Conservation (phyloP, 2,888 invertebrate genomes). For the Ellobium chinense region DNA sequence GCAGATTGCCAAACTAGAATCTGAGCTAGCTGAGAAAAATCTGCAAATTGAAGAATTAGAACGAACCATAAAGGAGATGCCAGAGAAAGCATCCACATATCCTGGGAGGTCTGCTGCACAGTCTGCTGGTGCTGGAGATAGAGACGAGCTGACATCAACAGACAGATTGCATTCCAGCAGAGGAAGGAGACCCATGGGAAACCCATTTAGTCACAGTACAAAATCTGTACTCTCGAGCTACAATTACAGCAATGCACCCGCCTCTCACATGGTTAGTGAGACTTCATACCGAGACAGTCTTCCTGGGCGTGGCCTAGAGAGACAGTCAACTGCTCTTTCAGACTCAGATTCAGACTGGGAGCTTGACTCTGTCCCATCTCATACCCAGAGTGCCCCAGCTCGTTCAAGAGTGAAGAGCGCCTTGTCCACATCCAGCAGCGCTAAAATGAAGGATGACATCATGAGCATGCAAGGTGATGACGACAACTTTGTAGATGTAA, state of each 20-base stretch:
- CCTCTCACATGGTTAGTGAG: background rate
- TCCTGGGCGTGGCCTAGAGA: background rate
- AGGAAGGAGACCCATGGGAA: background rate
- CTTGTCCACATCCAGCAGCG: background rate
- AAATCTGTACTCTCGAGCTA: background rate
- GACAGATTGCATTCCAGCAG: background rate
- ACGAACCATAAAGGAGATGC: background rate
- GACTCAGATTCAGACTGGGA: conserved; percentile 55
- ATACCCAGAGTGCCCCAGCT: conserved; percentile 43
- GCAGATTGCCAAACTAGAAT: conserved; percentile 61
- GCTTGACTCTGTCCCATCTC: background rate
- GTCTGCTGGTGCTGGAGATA: background rate
- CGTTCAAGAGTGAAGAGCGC: conserved; percentile 35
- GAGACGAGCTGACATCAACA: background rate
- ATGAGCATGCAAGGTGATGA: conserved; percentile 12
- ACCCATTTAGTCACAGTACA: background rate
- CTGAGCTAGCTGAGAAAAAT: conserved; percentile 58
- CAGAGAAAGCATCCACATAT: background rate
- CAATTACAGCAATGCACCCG: background rate
- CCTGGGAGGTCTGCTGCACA: background rate
- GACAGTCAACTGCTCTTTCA: conserved; percentile 47
- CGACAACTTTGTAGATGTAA: conserved; percentile 7
- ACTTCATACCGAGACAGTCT: background rate
- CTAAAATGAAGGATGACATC: background rate
- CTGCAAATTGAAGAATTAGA: conserved; percentile 51